Evolutionary conservation across 2,797 vertebrate genomes (phyloP), one percentile per base, ranked within the genome.

Genomic region (Mergus octosetaceus): DNA sequence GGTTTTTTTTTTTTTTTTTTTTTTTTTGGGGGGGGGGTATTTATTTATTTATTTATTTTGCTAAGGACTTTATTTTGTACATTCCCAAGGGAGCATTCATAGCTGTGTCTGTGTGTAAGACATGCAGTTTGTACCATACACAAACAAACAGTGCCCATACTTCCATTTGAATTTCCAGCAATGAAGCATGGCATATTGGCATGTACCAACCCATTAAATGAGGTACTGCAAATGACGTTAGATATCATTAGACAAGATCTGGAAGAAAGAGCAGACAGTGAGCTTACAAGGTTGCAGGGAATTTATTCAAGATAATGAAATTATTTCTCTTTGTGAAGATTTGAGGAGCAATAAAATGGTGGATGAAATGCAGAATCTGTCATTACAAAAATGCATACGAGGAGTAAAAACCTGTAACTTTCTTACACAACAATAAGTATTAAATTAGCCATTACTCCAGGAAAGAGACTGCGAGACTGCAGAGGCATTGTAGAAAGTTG

Each of bases 261-360:
- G 51, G 68, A 18, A 57, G 45, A 69, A 25, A 24, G 17, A 25
- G 53, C 61, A 78, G 82, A 47, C 56, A 34, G 41, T 0, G 19
- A 81, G 30, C 57, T 57, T 62, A 53, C 22, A 56, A 70, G n/a
- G 28, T 45, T 75, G 47, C 36, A 57, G 32, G n/a, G 80, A 80
- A 79, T 65, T 83, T n/a, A 45, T 54, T 65, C 60, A 32, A 49
- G 56, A 62, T 54, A 89, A 91, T 64, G 69, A 70, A 91, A 49
- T 86, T 61, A 15, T 9, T 70, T 25, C 16, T 53, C 61, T 77
- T 34, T 21, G 61, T 10, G 66, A 70, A 56, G 66, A 24, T 21
- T 19, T 64, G 83, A 69, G 77, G 25, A 43, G 84, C 61, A 90
- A 69, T 85, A 60, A 85, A 77, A 58, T 14, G 27, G 34, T 17